These are phyloP conservation scores for Dendrolimus punctatus DNA, from an alignment of 1,140 invertebrate genomes.

Conservation along the genomic window DNA sequence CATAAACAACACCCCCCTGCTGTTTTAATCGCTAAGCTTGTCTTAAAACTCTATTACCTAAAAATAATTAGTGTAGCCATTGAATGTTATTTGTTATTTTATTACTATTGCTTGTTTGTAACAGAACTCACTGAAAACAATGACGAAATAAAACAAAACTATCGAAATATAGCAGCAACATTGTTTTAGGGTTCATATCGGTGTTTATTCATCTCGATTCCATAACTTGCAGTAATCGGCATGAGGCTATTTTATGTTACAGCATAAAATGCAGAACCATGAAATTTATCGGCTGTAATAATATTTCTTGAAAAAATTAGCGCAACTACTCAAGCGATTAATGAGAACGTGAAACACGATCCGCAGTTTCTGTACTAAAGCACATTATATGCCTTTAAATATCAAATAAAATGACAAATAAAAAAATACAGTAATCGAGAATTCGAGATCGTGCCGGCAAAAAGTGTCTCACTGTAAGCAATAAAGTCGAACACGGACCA, in stretches of 20 bases:
- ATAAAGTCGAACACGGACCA: constrained; percentile 42
- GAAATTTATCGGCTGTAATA: constrained; percentile 48
- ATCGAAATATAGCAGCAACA: no score
- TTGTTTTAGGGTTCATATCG: constrained; percentile 1
- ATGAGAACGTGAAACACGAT: constrained; percentile 61
- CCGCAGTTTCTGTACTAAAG: constrained; percentile 41
- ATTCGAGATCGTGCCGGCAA: constrained; percentile 45
- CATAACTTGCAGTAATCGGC: constrained; percentile 25
- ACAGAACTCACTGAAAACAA: no score
- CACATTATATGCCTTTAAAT: constrained; percentile 57
- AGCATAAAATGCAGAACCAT: constrained; percentile 45
- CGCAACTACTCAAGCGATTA: constrained; percentile 62
- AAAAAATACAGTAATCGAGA: constrained; percentile 46
- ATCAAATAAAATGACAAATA: constrained; percentile 45
- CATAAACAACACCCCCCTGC: no score
- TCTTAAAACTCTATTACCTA: no score
- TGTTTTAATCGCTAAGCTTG: no score
- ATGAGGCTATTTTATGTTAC: constrained; percentile 33
- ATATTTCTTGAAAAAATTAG: constrained; percentile 55
- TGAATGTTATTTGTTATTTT: no score
- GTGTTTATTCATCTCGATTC: constrained; percentile 17
- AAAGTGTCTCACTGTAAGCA: constrained; percentile 42
- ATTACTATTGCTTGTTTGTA: no score
- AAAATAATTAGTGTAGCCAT: no score
- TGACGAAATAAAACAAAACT: no score